Conservation (phyloP, 1,140 invertebrate genomes). For the Lasioglossum albipes region DNA sequence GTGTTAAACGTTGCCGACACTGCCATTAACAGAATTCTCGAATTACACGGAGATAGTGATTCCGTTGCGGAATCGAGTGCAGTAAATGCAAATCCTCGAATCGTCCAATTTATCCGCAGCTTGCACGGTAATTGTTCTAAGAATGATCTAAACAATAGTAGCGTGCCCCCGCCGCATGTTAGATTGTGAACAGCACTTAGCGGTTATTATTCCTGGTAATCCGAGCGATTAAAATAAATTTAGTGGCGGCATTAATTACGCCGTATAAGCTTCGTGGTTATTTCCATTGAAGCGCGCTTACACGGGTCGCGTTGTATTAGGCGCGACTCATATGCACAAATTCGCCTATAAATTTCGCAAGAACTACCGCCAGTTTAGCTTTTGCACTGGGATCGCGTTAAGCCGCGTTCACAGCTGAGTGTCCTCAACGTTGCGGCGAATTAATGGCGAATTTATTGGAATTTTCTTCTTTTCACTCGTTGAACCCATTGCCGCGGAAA, state of each 20-base stretch:
- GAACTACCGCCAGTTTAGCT: constrained; percentile 5
- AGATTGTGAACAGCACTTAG: constrained; percentile 67
- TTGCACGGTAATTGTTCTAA: neutral
- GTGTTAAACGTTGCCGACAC: too few species aligned
- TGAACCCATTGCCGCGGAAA: too few species aligned
- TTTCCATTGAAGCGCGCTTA: constrained; percentile 52
- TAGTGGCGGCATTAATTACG: constrained; percentile 72
- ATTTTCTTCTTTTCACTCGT: too few species aligned
- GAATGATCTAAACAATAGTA: neutral
- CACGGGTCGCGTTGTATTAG: constrained; percentile 32
- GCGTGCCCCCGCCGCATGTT: constrained; percentile 24
- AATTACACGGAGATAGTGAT: too few species aligned
- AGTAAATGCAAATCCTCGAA: neutral
- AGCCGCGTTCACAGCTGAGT: neutral
- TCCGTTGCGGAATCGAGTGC: too few species aligned
- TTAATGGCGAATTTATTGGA: neutral
- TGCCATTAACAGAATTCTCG: too few species aligned
- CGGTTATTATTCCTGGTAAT: constrained; percentile 75
- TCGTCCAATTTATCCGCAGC: neutral
- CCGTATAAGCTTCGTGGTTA: constrained; percentile 46
- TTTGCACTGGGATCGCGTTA: neutral
- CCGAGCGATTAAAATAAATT: constrained; percentile 76
- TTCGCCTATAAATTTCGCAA: constrained; percentile 50
- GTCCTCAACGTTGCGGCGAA: neutral
- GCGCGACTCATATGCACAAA: constrained; percentile 43